Base-by-base conservation (phyloP, 2,888 invertebrate genomes). In the Harpagoxenus sublaevis region DNA sequence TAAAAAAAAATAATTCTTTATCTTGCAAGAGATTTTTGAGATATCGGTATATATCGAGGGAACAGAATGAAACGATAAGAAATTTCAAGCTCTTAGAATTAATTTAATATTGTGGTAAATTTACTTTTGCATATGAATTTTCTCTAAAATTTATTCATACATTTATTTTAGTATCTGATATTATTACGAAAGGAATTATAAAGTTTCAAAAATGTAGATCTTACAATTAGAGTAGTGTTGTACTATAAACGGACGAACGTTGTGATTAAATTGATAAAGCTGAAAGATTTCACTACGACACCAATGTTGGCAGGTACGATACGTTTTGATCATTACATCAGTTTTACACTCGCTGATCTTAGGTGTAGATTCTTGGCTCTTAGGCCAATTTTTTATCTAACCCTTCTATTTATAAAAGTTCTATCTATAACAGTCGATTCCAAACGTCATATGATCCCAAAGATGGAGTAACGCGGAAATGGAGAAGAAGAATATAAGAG, bases 401-500 rank as follows among this genome's bases (percentile, higher is more conserved):
- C 31, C 23, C 10, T 68, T 78, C 68, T 78, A 78, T 78, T 78
- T 78, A 57, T 78, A 68, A 68, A 65, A 65, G 55, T 23, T 51
- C 66, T 42, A 53, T 68, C 45, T 77, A 68, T 68, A 68, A 63
- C 48, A 23, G 31, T 48, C 28, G 15, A 62, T 66, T 9, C 10
- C 18, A 68, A 68, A 68, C 28, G 45, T 66, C 45, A 9, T 23
- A 55, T 15, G 39, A 23, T 23, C 39, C 28, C 42, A 12, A 77
- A 77, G 65, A 51, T 23, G 10, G 10, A 65, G 39, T 42, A 39
- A 12, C 18, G 0, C 6, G 12, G 12, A 48, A 75, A 51, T 63
- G 23, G 35, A 9, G 28, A 53, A 28, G 4, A 3, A 39, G 5
- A 42, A 12, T 5, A 6, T 0, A 8, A 39, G n/a, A 42, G 4